Evolutionary conservation across 2,113 vertebrate genomes (phyloP).

Genomic region (Bungarus multicinctus): DNA sequence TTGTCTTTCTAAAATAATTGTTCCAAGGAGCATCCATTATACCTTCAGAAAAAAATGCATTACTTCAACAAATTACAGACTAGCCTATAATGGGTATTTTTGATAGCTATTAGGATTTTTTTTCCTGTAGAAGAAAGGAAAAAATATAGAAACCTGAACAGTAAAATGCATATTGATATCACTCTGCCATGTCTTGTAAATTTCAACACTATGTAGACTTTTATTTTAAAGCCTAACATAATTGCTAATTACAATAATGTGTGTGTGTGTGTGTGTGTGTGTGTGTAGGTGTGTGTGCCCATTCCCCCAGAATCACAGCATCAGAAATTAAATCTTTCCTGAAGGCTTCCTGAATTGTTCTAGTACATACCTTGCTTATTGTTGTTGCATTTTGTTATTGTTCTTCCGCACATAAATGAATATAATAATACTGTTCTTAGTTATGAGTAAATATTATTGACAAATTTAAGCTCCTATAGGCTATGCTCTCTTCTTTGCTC

Average conservation of each 20-base stretch:
- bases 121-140: background rate
- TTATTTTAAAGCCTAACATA: slow-evolving; percentile 68
- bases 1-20: slow-evolving; percentile 88
- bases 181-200: slow-evolving; percentile 71
- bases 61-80: slow-evolving; percentile 85
- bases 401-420: background rate
- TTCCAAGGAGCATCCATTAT: slow-evolving; percentile 83
- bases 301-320: slow-evolving; percentile 50
- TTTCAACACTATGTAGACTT: slow-evolving; percentile 67
- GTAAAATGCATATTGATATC: slow-evolving; percentile 83
- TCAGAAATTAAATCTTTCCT: slow-evolving; percentile 37
- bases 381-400: background rate
- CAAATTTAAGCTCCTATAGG: background rate
- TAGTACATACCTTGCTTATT: background rate
- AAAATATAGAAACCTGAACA: slow-evolving; percentile 67
- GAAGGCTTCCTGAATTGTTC: slow-evolving; percentile 37
- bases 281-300: background rate
- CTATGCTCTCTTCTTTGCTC: background rate
- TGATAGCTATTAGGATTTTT: slow-evolving; percentile 80
- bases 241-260: slow-evolving; percentile 70
- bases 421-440: background rate
- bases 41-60: slow-evolving; percentile 83
- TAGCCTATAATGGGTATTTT: slow-evolving; percentile 84
- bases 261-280: too few relatives aligned
- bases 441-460: too few relatives aligned